phyloP scores from a whole-genome alignment of 1,140 invertebrate genomes.

The Drosophila chauvacae region DNA sequence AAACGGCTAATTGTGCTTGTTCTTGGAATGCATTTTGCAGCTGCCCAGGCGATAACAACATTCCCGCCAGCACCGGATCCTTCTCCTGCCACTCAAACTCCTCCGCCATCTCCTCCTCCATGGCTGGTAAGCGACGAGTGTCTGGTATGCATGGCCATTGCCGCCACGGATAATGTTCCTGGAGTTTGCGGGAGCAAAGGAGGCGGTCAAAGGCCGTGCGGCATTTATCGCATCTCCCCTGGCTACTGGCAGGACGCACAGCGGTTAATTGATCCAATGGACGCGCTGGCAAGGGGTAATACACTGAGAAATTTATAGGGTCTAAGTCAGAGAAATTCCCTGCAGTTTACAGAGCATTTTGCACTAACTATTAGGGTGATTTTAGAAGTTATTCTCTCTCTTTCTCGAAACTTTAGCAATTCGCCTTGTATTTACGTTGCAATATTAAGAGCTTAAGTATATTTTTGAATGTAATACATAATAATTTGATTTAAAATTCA shows the following conservation, averaged over 20 bases:
- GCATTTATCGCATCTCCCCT: slow-evolving; percentile 70
- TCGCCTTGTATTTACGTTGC: neutral
- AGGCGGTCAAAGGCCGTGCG: slow-evolving; percentile 37
- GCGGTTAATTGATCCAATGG: slow-evolving; percentile 4
- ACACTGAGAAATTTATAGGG: neutral
- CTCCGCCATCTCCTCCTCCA: neutral
- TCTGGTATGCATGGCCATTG: slow-evolving; percentile 53
- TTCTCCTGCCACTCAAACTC: neutral
- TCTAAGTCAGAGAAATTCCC: neutral
- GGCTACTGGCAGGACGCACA: slow-evolving; percentile 71
- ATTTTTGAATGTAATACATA: neutral
- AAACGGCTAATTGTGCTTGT: slow-evolving; percentile 40
- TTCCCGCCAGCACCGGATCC: slow-evolving; percentile 5
- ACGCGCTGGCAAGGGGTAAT: slow-evolving; percentile 34
- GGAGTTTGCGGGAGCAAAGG: slow-evolving; percentile 32
- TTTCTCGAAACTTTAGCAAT: neutral
- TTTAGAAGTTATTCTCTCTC: neutral
- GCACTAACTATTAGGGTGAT: neutral
- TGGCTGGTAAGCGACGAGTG: slow-evolving; percentile 39
- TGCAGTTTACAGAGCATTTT: neutral
- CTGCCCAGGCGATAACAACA: slow-evolving; percentile 43
- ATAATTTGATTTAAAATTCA: neutral
- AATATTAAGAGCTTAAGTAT: neutral
- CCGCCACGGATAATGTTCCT: slow-evolving; percentile 42
- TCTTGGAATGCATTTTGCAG: slow-evolving; percentile 43